Conservation (phyloP, 2,888 invertebrate species). For the Dermolepida albohirtum region DNA sequence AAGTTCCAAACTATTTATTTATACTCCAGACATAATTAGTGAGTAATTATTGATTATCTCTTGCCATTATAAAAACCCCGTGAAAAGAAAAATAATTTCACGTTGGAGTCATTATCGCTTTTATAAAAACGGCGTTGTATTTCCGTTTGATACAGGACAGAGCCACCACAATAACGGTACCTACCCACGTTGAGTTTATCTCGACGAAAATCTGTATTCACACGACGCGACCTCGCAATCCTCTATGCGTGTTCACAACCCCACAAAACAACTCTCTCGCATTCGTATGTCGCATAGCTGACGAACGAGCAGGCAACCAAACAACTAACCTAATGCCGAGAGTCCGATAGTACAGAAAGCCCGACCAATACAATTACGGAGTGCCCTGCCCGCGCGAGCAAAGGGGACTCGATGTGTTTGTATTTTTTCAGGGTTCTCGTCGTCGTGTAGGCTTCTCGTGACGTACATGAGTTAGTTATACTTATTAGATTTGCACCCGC, state of each 20-base stretch:
- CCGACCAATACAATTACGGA: slow-evolving; percentile 24
- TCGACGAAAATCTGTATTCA: slow-evolving; percentile 30
- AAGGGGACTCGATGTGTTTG: slow-evolving; percentile 4
- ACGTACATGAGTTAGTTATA: slow-evolving; percentile 39
- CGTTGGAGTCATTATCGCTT: no score
- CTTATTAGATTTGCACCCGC: slow-evolving; percentile 42
- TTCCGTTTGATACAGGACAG: no score
- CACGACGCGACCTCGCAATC: slow-evolving; percentile 29
- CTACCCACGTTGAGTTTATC: slow-evolving; percentile 3
- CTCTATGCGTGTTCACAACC: slow-evolving; percentile 27
- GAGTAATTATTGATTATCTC: no score
- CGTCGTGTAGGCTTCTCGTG: slow-evolving; percentile 15
- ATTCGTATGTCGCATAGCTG: slow-evolving; percentile 1
- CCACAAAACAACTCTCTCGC: slow-evolving; percentile 18
- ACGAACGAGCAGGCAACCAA: neutral
- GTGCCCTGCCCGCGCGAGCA: neutral
- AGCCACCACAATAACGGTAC: no score
- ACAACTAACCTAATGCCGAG: slow-evolving; percentile 5
- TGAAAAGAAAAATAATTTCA: no score
- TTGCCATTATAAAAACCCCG: no score
- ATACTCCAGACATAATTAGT: no score
- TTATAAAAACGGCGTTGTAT: no score
- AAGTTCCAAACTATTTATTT: no score
- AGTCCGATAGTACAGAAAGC: slow-evolving; percentile 10
- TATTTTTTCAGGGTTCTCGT: slow-evolving; percentile 31